Base-by-base conservation (phyloP, 2,113 vertebrate genomes). In the Carassius carassius region DNA sequence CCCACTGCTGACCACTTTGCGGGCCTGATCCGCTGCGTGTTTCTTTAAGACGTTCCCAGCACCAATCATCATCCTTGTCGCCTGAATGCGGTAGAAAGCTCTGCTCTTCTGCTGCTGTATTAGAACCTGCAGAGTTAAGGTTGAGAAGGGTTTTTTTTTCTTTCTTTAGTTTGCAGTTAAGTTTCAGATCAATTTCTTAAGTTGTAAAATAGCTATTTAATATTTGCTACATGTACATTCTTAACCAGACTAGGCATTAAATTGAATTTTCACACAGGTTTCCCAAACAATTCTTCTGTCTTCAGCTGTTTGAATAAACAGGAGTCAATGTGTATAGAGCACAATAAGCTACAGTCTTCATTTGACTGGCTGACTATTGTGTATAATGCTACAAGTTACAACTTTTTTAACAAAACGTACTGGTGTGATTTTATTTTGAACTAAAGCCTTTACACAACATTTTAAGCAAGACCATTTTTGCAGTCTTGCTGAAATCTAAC, bases 1-100 rank as follows among this genome's bases (percentile, higher is more conserved):
- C 7, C 94, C 89, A 84, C 93, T 92, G 92, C 94, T 96, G 84
- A 96, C 93, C 78, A 94, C 95, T 90, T 95, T 92, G 32, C 93
- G 91, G 21, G 92, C 92, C 86, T 93, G 91, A 86, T 94, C 93
- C 0, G 93, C 93, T 7, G 93, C 93, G 4, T 94, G 93, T 54
- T 92, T 92, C 89, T 93, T 94, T n/a, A 94, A 85, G 70, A 94
- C 92, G 86, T 94, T 93, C 2, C 93, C 93, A 0, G 93, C 93
- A 5, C 93, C 93, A 5, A 92, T 94, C 93, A 94, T 93, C 92
- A 93, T 93, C 63, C 93, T 89, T 2, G 93, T 94, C 10, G 93
- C 93, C 79, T 94, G 93, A 56, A 94, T 94, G 49, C 93, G 91
- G 82, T 94, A 94, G 86, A 94, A 94, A 1, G 93, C 93, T 6